These are phyloP conservation scores for Rissa tridactyla DNA, from an alignment of 2,113 vertebrate genomes.

Conservation along the genomic window DNA sequence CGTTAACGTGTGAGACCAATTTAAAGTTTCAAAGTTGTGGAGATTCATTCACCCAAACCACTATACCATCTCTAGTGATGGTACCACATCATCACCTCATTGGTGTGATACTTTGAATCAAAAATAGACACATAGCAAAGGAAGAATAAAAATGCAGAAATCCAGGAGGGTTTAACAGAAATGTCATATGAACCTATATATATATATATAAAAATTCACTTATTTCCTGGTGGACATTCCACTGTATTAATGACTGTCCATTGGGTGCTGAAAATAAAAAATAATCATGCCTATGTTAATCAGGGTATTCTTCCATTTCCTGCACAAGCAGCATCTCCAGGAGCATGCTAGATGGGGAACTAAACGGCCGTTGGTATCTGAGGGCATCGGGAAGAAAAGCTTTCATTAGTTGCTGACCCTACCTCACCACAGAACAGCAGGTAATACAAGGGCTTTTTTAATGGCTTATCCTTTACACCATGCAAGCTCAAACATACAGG, in stretches of 20 bases:
- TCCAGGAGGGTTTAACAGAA: neutral
- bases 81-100: neutral
- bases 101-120: neutral
- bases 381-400: neutral
- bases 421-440: neutral
- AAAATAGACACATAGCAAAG: neutral
- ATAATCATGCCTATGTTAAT: neutral
- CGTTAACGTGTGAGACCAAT: neutral
- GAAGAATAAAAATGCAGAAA: neutral
- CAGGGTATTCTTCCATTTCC: neutral
- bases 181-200: accelerated
- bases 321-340: neutral
- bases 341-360: accelerated
- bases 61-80: neutral
- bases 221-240: neutral
- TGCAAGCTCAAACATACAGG: neutral
- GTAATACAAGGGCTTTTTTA: neutral
- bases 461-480: neutral
- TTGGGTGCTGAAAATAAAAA: neutral
- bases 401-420: neutral
- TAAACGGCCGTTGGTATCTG: neutral
- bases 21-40: neutral
- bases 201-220: neutral
- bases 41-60: neutral
- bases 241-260: neutral